Evolutionary conservation across 2,797 vertebrate species (phyloP), one percentile per base, ranked within the genome.

Genomic region (Benthosema pterotum): DNA sequence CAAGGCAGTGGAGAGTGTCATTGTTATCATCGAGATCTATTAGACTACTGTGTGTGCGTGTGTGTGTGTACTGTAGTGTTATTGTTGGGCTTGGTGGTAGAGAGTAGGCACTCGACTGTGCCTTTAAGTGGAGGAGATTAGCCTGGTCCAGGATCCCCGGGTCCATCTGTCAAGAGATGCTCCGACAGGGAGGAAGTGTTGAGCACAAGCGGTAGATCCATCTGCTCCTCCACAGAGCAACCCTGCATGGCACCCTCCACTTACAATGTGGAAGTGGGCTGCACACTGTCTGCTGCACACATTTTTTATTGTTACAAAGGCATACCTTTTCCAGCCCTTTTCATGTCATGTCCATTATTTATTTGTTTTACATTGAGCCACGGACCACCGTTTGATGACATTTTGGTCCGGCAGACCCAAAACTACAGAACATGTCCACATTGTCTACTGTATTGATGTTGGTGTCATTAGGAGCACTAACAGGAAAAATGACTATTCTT

Each of bases 81-180:
- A 38, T 14, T 45, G 22, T 45, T 42, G 38, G 50, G 19, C n/a
- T 56, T 25, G 48, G 65, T 82, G 82, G 66, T 52, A 67, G 53
- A 78, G 76, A 78, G 76, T 59, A 66, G 69, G 59, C 66, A 28
- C 71, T 86, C 79, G 78, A 60, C 89, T 90, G 88, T 74, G 74
- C 86, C 85, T 91, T 92, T 91, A 91, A 90, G 87, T 85, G 86
- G 81, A 89, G 86, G 87, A 91, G 89, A 92, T 91, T 89, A 92
- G 89, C 87, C 76, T 72, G 88, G 88, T 87, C 91, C 89, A 86
- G 87, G 88, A 91, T 91, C 87, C 87, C 86, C 71, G 83, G 84
- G 83, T 85, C 91, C 91, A 93, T 93, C 91, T 93, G 91, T 91
- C 85, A 80, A 83, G 85, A 88, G 87, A 87, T 88, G 87, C 89